Percentiles rank a stretch among this genome's conserved stretches.
Conservation (phyloP, 1,140 invertebrate genomes). For the Platyscapa corneri region DNA sequence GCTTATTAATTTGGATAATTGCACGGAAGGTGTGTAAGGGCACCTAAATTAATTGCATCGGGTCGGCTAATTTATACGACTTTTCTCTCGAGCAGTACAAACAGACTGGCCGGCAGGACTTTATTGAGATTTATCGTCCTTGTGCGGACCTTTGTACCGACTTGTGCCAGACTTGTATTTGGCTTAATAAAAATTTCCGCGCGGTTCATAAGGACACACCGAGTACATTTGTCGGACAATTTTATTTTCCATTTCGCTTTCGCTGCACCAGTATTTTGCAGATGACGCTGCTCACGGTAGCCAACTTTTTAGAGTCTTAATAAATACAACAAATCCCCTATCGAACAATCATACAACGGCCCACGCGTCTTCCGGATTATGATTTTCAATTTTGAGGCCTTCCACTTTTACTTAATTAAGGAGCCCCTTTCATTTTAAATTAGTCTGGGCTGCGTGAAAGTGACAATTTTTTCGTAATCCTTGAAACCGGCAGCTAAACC, state of each 20-base stretch:
- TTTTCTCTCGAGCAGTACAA: background rate
- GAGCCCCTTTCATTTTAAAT: too few species aligned
- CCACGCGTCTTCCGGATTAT: too few species aligned
- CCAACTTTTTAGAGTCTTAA: background rate
- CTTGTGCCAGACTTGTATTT: too few species aligned
- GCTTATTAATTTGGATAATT: slow-evolving; percentile 43
- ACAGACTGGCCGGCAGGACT: background rate
- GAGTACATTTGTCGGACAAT: background rate
- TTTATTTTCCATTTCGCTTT: background rate
- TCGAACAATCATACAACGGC: too few species aligned
- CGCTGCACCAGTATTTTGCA: too few species aligned
- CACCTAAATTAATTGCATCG: slow-evolving; percentile 41
- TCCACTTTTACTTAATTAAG: too few species aligned
- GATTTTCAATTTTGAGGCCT: too few species aligned
- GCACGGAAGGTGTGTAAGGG: slow-evolving; percentile 23
- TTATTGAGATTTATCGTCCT: slow-evolving; percentile 9
- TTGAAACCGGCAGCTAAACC: too few species aligned
- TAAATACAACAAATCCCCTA: background rate
- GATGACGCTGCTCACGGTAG: background rate
- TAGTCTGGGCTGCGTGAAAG: too few species aligned
- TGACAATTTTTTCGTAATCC: too few species aligned
- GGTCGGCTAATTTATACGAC: background rate
- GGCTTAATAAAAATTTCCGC: background rate
- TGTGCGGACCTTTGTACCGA: background rate
- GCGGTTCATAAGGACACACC: background rate